Base-by-base conservation (phyloP, 2,888 invertebrate genomes). In the Herminia tarsipennalis region DNA sequence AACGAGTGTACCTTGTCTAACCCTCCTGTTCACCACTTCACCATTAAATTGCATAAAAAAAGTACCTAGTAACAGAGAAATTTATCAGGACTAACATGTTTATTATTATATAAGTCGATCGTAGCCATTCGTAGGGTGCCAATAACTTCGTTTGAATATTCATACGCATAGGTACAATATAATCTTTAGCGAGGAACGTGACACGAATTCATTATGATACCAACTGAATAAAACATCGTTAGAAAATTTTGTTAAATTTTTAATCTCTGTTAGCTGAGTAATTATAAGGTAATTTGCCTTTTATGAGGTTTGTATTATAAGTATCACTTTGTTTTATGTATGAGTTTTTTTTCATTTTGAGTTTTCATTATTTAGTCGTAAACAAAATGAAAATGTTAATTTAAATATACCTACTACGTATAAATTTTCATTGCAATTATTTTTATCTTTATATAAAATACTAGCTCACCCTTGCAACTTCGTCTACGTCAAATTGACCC, bases 141-240 rank as follows among this genome's bases (percentile, higher is more conserved):
- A 53, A 46, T 53, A 59, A 49, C 52, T 54, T 62, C 36, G 39
- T 64, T 64, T 79, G 78, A 81, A 83, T 83, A 83, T 83, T 83
- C 79, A 82, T 81, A 60, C 62, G 46, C 66, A 56, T 63, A 66
- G 55, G 54, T 67, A 64, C 51, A 61, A 58, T 57, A 70, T 72
- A 73, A 67, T 70, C 68, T 73, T 69, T 48, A 46, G 45, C 27
- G 45, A 32, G 38, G 46, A 56, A 75, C 79, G 81, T 79, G 79
- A 66, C 67, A 52, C 9, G 63, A 68, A 71, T 66, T 58, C 57
- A 67, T 79, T 59, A 56, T 47, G 64, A 65, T 63, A 58, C 27
- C 39, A 43, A 50, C 62, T 71, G 66, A 60, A 69, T 66, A 58
- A 63, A 65, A 59, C 64, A 56, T 68, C 44, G 32, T 49, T 36